Base-by-base conservation (phyloP, 2,888 invertebrate genomes). In the Nezara viridula region DNA sequence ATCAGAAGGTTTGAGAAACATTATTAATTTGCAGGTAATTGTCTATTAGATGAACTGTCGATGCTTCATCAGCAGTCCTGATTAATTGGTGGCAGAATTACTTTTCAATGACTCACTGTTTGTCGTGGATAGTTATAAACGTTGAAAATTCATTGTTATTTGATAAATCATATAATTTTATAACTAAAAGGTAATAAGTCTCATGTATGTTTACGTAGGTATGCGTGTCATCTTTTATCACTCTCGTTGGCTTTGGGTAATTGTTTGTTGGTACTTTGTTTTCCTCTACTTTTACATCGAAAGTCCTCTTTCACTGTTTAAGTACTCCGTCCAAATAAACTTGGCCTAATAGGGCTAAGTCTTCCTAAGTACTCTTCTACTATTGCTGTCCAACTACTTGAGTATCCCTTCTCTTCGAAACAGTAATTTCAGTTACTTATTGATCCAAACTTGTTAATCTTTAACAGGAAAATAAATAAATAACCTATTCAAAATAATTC, bases 81-180 rank as follows among this genome's bases (percentile, higher is more conserved):
- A 19, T 73, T 73, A 73, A 73, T 73, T 73, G 21, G 66, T 60
- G 5, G n/a, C 60, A 60, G 37, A 73, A 73, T 37, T 73, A 73
- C 66, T 14, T 73, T 27, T 21, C 66, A 73, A 5, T 60, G 19
- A 0, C 14, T 19, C 0, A n/a, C 1, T 73, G 16, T 37, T 37
- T 32, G 66, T 27, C 27, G 3, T 12, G 27, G 27, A n/a, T 9
- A 55, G n/a, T 55, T n/a, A 50, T 19, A 50, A 50, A 14, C 50
- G 50, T 50, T 19, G 3, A 55, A n/a, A n/a, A 55, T n/a, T 55
- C 19, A 2, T 55, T 55, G 12, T n/a, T n/a, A n/a, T 55, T 55
- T 7, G 2, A 55, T n/a, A 19, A 24, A 9, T 1, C 21, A 6
- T 50, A 50, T 19, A 21, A 12, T 21, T 21, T 0, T 50, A 50